Evolutionary conservation across 2,888 invertebrate species (phyloP), one percentile per base, ranked within the genome.

Genomic region (Ectropis crepuscularia): DNA sequence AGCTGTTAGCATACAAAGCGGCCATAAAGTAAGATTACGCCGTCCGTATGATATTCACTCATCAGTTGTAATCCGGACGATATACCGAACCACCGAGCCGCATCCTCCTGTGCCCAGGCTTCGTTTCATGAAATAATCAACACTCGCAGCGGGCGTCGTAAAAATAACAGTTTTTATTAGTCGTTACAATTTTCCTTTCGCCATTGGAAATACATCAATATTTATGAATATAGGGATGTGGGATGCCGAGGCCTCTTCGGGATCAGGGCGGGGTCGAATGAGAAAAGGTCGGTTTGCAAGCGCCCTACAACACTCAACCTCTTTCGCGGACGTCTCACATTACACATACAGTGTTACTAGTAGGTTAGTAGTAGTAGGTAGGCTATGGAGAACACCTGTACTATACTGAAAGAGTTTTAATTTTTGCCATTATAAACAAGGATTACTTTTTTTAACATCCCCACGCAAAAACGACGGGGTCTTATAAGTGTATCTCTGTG

Each of bases 131-230:
- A 72, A 72, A 72, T 70, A 72, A 72, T 72, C 65, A 70, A 67
- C 71, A 70, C 65, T 68, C 68, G 70, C 68, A 66, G 71, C 68
- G 66, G 61, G 66, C 58, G 66, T 70, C 68, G 63, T 70, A 70
- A 72, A 72, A 68, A 69, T 72, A 72, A 72, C 68, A 69, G 67
- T 67, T 72, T 72, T 72, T 72, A 72, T 72, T 68, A 72, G 69
- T 68, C 69, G 69, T 72, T 68, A 72, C 70, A 69, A 70, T 72
- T 72, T 72, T 68, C 66, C 61, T 58, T 61, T 61, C 60, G 69
- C 67, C 70, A 70, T 72, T 70, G 65, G 69, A 72, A 69, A 65
- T 53, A 63, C 70, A 72, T 72, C 65, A 72, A 72, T 72, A 70
- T 72, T 72, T 70, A 72, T 68, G 68, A 69, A 61, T 67, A 67